Base-by-base conservation (phyloP, 1,140 invertebrate genomes). In the Mya arenaria region DNA sequence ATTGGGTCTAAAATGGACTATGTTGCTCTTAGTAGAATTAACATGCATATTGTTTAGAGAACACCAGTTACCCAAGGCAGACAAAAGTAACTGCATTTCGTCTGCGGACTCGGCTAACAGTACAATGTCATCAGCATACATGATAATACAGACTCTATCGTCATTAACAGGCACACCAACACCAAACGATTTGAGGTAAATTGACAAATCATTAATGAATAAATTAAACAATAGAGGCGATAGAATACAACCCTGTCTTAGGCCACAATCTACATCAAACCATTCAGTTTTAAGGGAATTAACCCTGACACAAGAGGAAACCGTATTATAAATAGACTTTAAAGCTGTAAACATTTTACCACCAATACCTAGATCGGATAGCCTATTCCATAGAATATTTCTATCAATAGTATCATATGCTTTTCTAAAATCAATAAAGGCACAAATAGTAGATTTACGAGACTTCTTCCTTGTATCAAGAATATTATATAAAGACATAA, bases 41-140 rank as follows among this genome's bases (percentile, higher is more conserved):
- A 71, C 34, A 52, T n/a, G 23, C 44, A 56, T 72, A 34, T 72
- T 55, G 37, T 72, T 72, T 8, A 4, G 17, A 72, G 13, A 4
- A 63, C 60, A 63, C 60, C 60, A 63, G 23, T 44, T 25, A 28
- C 19, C 10, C 32, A 23, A 44, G 10, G 39, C 65, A 69, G 19
- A 28, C 52, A 44, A 69, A 8, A 68, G 17, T 28, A 15, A 28
- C 32, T 69, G 65, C 23, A 69, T 15, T 28, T 23, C 37, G 32
- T n/a, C 15, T 10, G 25, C 65, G 36, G 2, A 55, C 6, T 52
- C 68, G 30, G 68, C 48, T 55, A 71, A 34, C 6, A 71, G 23
- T 19, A 71, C 48, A 34, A 52, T 39, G 52, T 74, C 71, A 74
- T 74, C 71, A 23, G 71, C 71, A 74, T 62, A 74, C 17, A 74